Evolutionary conservation across 1,140 invertebrate species (phyloP), one percentile per base, ranked within the genome.

Genomic region (Pomacea maculata): DNA sequence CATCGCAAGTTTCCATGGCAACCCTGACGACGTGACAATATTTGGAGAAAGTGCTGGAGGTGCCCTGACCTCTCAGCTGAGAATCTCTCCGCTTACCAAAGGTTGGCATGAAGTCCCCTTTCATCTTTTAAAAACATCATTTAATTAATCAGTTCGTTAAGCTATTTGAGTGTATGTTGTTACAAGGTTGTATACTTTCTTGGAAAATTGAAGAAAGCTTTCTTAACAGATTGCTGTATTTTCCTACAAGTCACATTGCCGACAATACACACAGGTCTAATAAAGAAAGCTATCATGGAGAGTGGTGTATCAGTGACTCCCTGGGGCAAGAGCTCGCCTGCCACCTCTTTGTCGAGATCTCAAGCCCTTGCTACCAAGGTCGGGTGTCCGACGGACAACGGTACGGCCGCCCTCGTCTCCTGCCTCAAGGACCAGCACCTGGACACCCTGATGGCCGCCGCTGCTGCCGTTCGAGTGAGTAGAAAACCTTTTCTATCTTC

Each of bases 31-130:
- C 1, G 97, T 99, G 72, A 98, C 97, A 0, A 90, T 98, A 45
- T 97, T 98, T 91, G 97, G 97, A 0, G 95, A 97, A 6, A 96
- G 95, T 34, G 96, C 97, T 17, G 97, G 97, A 21, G 97, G 95
- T 4, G 83, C 81, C 19, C 82, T 78, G 63, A 81, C 85, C 54
- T 85, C 85, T 34, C 61, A 88, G 25, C 84, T 87, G 34, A 78
- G 87, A 67, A 57, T 88, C 15, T 88, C 87, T 25, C 85, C 85
- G 15, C 74, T 80, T n/a, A 54, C 75, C 45, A 82, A 83, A 75
- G 83, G 83, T 83, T 1, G 6, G n/a, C 7, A 25, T 29, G 10
- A 45, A 45, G 21, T 75, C 21, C 14, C 12, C 15, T 29, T 57
- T 25, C 6, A 61, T 2, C 15, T 61, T 61, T 6, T 61, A 9